Percentiles rank a stretch among this genome's conserved stretches.
phyloP scores from a whole-genome alignment of 1,140 invertebrate genomes.

The Drosophila mauritiana region DNA sequence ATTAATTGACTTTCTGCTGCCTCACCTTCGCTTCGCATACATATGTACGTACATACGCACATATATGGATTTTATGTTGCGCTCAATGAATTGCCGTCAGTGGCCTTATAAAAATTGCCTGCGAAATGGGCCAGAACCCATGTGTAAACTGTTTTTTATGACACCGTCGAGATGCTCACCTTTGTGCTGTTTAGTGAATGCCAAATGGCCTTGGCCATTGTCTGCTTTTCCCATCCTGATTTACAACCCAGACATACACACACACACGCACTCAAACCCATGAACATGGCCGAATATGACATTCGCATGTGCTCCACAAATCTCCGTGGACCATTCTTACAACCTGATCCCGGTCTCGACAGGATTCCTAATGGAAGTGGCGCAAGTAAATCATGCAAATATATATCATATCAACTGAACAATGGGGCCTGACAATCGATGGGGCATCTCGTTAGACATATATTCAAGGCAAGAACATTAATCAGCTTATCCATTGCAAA shows the following conservation, averaged over 20 bases:
- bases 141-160: slow-evolving; percentile 70
- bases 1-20: slow-evolving; percentile 64
- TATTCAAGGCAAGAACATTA: slow-evolving; percentile 26
- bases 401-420: slow-evolving; percentile 19
- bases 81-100: slow-evolving; percentile 58
- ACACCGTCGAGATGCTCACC: slow-evolving; percentile 50
- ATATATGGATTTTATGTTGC: slow-evolving; percentile 19
- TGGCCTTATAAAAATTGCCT: slow-evolving; percentile 69
- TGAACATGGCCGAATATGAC: slow-evolving; percentile 34
- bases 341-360: slow-evolving; percentile 18
- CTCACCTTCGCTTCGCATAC: background rate
- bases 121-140: slow-evolving; percentile 59
- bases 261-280: slow-evolving; percentile 4
- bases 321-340: slow-evolving; percentile 46
- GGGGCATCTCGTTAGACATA: slow-evolving; percentile 4
- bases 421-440: slow-evolving; percentile 32
- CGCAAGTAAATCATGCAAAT: slow-evolving; percentile 45
- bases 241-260: slow-evolving; percentile 47
- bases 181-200: slow-evolving; percentile 50
- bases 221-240: slow-evolving; percentile 65
- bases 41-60: background rate
- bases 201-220: slow-evolving; percentile 69
- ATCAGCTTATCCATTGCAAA: slow-evolving; percentile 9
- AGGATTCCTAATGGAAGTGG: slow-evolving; percentile 15
- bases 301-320: slow-evolving; percentile 31